Conservation (phyloP, 2,113 vertebrate species). For the Tragelaphus scriptus region DNA sequence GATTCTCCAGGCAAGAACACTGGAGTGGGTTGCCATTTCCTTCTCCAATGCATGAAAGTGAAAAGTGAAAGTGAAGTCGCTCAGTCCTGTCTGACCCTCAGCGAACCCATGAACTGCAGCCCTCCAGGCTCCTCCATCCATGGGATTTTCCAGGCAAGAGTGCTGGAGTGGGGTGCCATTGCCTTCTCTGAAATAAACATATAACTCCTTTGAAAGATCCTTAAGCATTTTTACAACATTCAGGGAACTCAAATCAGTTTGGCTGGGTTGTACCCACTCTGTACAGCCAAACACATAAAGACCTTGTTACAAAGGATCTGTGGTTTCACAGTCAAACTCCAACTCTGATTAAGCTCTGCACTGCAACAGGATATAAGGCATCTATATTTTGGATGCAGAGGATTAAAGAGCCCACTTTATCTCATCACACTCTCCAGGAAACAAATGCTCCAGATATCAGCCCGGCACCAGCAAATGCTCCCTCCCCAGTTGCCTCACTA, state of each 20-base stretch:
- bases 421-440: constrained; percentile 58
- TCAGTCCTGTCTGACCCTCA: too few relatives aligned
- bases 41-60: too few relatives aligned
- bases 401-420: constrained; percentile 49
- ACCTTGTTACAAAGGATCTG: not conserved
- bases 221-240: not conserved
- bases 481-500: constrained; percentile 52
- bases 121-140: too few relatives aligned
- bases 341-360: not conserved
- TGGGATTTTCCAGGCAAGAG: too few relatives aligned
- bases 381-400: not conserved
- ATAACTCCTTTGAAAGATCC: not conserved
- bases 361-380: not conserved
- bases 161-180: too few relatives aligned
- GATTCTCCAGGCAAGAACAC: too few relatives aligned
- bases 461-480: constrained; percentile 59
- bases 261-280: not conserved
- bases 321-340: not conserved
- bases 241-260: not conserved
- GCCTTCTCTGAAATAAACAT: not conserved
- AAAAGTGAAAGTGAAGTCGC: too few relatives aligned
- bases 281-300: not conserved
- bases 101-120: too few relatives aligned
- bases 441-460: constrained; percentile 62
- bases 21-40: too few relatives aligned